These are phyloP conservation scores for Poeciliopsis paucimaculata DNA, from an alignment of 2,797 vertebrate genomes.

Conservation along the genomic window DNA sequence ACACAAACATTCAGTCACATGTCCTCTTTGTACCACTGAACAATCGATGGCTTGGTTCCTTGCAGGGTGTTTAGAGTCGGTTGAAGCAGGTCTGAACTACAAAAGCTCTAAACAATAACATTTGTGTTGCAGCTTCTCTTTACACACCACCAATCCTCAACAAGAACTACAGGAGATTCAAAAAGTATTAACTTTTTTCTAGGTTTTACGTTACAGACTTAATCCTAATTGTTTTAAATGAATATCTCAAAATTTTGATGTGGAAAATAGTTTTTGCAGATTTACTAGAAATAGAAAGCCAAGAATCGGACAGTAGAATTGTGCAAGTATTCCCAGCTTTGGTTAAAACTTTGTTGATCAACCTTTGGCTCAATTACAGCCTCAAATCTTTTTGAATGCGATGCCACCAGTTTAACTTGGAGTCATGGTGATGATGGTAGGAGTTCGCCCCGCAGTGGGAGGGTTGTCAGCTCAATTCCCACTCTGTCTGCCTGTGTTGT, in stretches of 20 bases:
- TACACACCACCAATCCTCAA: background rate
- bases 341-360: too few species aligned
- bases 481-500: too few species aligned
- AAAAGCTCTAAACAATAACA: background rate
- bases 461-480: too few species aligned
- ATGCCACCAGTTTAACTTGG: too few species aligned
- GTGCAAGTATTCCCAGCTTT: too few species aligned
- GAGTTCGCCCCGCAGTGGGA: too few species aligned
- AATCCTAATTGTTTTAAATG: background rate
- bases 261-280: too few species aligned
- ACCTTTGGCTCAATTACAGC: too few species aligned
- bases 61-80: background rate
- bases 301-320: too few species aligned
- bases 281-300: too few species aligned
- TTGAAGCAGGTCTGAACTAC: background rate
- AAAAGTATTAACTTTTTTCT: background rate
- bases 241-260: background rate
- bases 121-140: background rate
- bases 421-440: too few species aligned
- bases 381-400: too few species aligned
- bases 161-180: background rate
- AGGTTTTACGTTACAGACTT: background rate
- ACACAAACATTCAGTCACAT: slow-evolving; percentile 12
- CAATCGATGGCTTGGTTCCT: background rate
- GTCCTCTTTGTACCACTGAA: background rate